Conservation (phyloP, 2,888 invertebrate genomes). For the Holacanthella duospinosa region DNA sequence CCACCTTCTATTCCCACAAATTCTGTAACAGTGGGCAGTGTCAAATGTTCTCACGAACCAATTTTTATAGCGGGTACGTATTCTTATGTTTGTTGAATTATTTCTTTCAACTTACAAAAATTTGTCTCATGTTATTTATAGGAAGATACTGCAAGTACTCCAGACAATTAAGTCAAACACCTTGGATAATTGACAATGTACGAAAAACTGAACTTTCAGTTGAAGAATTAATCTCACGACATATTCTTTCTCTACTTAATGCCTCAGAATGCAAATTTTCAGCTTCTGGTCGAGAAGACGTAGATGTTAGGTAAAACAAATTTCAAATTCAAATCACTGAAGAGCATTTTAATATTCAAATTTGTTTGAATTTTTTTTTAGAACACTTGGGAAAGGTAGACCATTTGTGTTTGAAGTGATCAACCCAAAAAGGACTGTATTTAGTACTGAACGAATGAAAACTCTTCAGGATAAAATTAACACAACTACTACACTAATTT, state of each 20-base stretch:
- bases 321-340: background rate
- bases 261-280: conserved; percentile 63
- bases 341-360: background rate
- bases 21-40: conserved; percentile 45
- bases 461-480: conserved; percentile 53
- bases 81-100: too few relatives aligned
- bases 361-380: conserved; percentile 3
- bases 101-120: background rate
- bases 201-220: conserved; percentile 75
- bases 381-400: conserved; percentile 80
- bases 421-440: conserved; percentile 52
- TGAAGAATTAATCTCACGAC: conserved; percentile 71
- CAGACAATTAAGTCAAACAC: conserved; percentile 78
- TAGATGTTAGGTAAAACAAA: conserved; percentile 59
- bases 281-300: conserved; percentile 91
- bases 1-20: conserved; percentile 47
- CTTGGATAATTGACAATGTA: conserved; percentile 76
- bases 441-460: conserved; percentile 47
- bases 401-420: conserved; percentile 84
- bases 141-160: conserved; percentile 76
- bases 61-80: conserved; percentile 53
- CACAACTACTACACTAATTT: conserved; percentile 46
- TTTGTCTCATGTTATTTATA: too few relatives aligned
- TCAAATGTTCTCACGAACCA: conserved; percentile 51
- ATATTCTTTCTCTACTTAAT: conserved; percentile 52